A percentile compares a stretch with the other conserved stretches of the same genome.
These are phyloP conservation scores for Auanema sp. DNA, from an alignment of 2,888 invertebrate genomes.

Conservation along the genomic window DNA sequence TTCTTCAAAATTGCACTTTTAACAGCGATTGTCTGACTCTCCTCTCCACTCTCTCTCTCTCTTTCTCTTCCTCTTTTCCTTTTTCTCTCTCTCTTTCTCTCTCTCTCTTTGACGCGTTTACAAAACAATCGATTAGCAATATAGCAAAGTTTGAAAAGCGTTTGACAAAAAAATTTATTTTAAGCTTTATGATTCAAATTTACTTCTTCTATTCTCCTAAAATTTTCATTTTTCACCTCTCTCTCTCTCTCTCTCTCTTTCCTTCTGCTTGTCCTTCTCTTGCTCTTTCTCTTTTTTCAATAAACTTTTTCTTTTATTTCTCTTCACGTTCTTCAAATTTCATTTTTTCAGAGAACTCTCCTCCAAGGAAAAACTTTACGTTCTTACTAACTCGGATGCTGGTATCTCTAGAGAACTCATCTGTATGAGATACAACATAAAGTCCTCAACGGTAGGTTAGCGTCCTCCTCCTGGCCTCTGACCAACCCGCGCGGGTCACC, in stretches of 20 bases:
- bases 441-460: no score
- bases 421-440: no score
- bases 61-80: constrained; percentile 1
- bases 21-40: no score
- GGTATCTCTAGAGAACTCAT: constrained; percentile 1
- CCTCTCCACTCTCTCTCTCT: not conserved
- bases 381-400: not conserved
- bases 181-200: not conserved
- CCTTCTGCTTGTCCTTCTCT: constrained; percentile 13
- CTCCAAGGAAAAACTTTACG: constrained; percentile 1
- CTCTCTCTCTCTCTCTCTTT: constrained; percentile 9
- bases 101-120: constrained; percentile 1
- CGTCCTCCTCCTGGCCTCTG: constrained; percentile 2
- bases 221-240: constrained; percentile 3
- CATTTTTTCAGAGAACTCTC: constrained; percentile 1
- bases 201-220: not conserved
- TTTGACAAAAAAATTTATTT: no score
- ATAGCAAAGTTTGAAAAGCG: no score
- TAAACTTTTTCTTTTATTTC: constrained; percentile 4
- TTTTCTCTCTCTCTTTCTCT: constrained; percentile 3
- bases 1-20: not conserved
- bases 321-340: constrained; percentile 6
- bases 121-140: not conserved
- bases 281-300: constrained; percentile 16
- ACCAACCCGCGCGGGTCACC: constrained; percentile 2